Conservation (phyloP, 2,888 invertebrate genomes). For the Didymodactylos carnosus region DNA sequence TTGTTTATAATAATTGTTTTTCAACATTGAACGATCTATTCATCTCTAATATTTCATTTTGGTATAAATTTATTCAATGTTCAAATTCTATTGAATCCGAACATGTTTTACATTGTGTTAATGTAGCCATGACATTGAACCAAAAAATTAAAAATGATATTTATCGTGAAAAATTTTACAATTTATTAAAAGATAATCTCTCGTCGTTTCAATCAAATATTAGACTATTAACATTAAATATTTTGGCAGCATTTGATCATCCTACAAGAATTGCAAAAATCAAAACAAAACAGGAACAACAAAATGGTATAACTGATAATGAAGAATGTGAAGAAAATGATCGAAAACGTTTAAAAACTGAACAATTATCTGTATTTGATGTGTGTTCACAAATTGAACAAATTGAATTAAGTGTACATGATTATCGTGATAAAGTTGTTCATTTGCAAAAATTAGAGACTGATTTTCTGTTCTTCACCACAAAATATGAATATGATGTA, state of each 20-base stretch:
- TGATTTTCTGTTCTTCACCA: neutral
- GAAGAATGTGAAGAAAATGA: too few species aligned
- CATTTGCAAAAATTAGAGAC: neutral
- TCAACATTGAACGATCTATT: too few species aligned
- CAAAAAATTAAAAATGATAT: too few species aligned
- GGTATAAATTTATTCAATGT: neutral
- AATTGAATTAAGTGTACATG: neutral
- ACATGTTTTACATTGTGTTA: too few species aligned
- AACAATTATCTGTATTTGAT: neutral
- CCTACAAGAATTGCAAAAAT: too few species aligned
- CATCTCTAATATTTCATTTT: neutral
- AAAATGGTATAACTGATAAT: too few species aligned
- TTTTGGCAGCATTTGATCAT: neutral
- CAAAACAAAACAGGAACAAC: too few species aligned
- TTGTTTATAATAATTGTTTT: too few species aligned
- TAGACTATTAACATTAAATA: neutral
- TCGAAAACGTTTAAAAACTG: too few species aligned
- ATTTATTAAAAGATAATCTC: neutral
- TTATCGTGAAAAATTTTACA: neutral
- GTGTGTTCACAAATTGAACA: neutral
- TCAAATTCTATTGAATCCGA: too few species aligned
- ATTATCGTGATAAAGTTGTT: neutral
- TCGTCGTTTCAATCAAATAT: neutral
- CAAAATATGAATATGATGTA: too few species aligned
- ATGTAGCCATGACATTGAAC: too few species aligned